These are phyloP conservation scores for Cossypha caffra DNA, from an alignment of 2,797 vertebrate species.

Conservation along the genomic window DNA sequence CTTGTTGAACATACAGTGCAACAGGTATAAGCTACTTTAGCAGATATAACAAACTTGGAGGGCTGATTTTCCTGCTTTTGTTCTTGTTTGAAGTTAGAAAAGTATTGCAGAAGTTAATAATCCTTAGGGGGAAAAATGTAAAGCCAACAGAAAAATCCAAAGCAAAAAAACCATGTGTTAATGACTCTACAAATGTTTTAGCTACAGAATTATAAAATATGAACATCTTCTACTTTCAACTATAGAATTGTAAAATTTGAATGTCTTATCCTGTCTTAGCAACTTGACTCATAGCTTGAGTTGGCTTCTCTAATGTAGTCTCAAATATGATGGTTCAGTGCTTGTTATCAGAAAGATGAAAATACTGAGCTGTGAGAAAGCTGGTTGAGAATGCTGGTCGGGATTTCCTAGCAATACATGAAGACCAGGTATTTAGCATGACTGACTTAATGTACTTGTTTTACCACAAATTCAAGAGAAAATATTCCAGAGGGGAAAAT, in stretches of 20 bases:
- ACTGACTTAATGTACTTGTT: neutral
- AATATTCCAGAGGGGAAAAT: neutral
- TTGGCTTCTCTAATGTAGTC: neutral
- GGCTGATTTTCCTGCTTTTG: neutral
- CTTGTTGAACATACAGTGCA: neutral
- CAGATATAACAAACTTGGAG: neutral
- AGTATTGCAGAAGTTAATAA: neutral
- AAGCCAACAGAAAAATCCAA: neutral
- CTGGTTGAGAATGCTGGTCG: neutral
- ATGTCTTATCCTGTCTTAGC: neutral
- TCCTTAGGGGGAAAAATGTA: neutral
- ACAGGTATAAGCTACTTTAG: neutral
- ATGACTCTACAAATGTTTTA: neutral
- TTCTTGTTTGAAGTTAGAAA: neutral
- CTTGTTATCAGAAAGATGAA: neutral
- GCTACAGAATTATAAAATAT: neutral
- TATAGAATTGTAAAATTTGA: neutral
- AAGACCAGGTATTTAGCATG: neutral
- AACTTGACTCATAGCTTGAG: neutral
- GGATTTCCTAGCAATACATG: neutral
- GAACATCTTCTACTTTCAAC: neutral
- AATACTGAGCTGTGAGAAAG: neutral
- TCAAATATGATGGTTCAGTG: neutral
- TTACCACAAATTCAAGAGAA: neutral
- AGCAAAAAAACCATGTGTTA: neutral